phyloP scores from a whole-genome alignment of 2,888 invertebrate genomes.

The Caprella mutica region DNA sequence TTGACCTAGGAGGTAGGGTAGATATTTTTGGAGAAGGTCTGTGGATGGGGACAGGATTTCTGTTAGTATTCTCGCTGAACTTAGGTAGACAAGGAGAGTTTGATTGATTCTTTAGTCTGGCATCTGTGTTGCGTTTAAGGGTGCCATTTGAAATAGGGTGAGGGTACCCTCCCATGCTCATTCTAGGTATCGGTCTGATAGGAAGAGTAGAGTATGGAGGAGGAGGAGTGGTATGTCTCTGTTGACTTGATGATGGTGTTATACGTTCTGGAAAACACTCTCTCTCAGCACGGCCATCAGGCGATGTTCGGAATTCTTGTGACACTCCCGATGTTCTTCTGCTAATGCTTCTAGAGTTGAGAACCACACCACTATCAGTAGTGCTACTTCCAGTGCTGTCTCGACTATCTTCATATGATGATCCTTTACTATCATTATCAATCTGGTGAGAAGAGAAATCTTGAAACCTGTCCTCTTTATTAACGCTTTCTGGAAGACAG shows the following conservation, averaged over 20 bases:
- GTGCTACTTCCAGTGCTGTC: constrained; percentile 1
- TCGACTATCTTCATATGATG: constrained; percentile 2
- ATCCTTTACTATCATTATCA: constrained; percentile 7
- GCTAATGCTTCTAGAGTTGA: neutral
- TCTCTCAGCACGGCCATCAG: constrained; percentile 1
- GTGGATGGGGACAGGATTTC: neutral
- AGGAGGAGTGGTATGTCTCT: neutral
- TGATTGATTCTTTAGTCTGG: too few relatives aligned
- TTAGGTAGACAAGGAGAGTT: too few relatives aligned
- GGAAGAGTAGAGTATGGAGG: neutral
- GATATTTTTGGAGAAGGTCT: neutral
- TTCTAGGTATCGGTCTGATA: neutral
- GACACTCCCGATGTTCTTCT: constrained; percentile 4
- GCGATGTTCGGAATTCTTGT: neutral
- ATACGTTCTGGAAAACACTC: neutral
- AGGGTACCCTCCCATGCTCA: neutral
- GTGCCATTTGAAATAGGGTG: constrained; percentile 4
- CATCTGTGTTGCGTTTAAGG: neutral
- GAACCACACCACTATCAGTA: constrained; percentile 1
- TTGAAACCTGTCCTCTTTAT: neutral
- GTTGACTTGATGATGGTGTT: neutral
- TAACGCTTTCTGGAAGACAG: neutral
- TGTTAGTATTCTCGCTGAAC: too few relatives aligned
- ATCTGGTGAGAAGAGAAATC: neutral
- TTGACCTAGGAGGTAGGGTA: neutral